Evolutionary conservation across 2,888 invertebrate genomes (phyloP).

Genomic region (Polietes domitor): DNA sequence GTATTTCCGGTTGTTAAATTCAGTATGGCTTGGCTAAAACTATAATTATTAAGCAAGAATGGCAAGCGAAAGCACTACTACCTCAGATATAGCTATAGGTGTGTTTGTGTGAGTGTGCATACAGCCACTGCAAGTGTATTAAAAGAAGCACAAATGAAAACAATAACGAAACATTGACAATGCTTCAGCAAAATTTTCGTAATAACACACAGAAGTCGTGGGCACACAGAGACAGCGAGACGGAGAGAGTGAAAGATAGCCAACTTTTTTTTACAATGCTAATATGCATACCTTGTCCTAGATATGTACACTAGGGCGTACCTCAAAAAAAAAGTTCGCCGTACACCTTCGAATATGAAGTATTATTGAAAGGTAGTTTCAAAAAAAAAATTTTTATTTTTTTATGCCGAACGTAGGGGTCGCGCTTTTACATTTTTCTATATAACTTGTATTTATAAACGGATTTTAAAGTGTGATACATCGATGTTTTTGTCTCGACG

Average conservation of each 20-base stretch:
- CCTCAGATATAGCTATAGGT: not conserved
- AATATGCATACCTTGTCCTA: conserved; percentile 69
- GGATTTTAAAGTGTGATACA: too few relatives aligned
- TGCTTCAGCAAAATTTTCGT: conserved; percentile 13
- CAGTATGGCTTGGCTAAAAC: conserved; percentile 47
- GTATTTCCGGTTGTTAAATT: conserved; percentile 58
- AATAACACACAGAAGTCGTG: not conserved
- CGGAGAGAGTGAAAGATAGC: too few relatives aligned
- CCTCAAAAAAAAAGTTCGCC: too few relatives aligned
- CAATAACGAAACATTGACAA: conserved; percentile 33
- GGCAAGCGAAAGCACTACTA: not conserved
- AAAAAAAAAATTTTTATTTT: too few relatives aligned
- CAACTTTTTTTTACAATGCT: conserved; percentile 47
- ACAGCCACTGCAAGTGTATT: not conserved
- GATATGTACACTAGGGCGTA: conserved; percentile 44
- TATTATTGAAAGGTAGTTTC: too few relatives aligned
- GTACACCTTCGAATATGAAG: too few relatives aligned
- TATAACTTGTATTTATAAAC: too few relatives aligned
- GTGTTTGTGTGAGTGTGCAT: not conserved
- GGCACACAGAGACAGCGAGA: too few relatives aligned
- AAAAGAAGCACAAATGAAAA: not conserved
- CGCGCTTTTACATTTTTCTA: too few relatives aligned
- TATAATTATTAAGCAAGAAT: conserved; percentile 50
- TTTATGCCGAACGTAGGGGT: too few relatives aligned
- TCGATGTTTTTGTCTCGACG: too few relatives aligned